Conservation (phyloP, 2,797 vertebrate genomes). For the Spinibarbus caldwelli region DNA sequence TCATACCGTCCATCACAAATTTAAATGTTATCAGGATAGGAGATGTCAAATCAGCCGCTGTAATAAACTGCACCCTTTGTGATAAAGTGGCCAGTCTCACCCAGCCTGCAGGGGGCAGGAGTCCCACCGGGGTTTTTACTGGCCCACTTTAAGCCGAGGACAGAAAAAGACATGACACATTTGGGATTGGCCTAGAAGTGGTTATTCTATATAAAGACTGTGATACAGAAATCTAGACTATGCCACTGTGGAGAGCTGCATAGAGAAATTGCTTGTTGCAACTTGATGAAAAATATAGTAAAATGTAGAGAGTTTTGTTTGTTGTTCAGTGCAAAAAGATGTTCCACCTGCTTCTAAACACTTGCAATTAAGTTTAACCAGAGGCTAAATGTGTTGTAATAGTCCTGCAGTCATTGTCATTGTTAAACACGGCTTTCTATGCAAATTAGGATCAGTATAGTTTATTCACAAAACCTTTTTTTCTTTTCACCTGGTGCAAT, state of each 20-base stretch:
- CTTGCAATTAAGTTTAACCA: not conserved
- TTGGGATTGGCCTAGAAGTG: conserved; percentile 78
- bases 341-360: not conserved
- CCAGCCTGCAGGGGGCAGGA: not conserved
- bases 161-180: conserved; percentile 35
- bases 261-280: conserved; percentile 21
- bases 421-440: not conserved
- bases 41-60: not conserved
- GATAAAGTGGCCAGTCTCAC: not conserved
- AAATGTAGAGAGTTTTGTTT: not conserved
- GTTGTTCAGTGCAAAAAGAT: no score
- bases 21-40: not conserved
- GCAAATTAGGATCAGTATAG: not conserved
- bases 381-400: not conserved
- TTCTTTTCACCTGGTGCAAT: not conserved
- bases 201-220: conserved; percentile 76
- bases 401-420: not conserved
- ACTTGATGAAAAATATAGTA: not conserved
- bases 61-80: conserved; percentile 6
- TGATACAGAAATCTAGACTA: conserved; percentile 71
- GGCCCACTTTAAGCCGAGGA: conserved; percentile 32
- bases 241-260: conserved; percentile 55
- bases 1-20: not conserved
- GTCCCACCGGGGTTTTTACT: conserved; percentile 29
- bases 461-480: not conserved